Evolutionary conservation across 2,113 vertebrate species (phyloP), one percentile per base, ranked within the genome.

Genomic region (Amblyornis subalaris): DNA sequence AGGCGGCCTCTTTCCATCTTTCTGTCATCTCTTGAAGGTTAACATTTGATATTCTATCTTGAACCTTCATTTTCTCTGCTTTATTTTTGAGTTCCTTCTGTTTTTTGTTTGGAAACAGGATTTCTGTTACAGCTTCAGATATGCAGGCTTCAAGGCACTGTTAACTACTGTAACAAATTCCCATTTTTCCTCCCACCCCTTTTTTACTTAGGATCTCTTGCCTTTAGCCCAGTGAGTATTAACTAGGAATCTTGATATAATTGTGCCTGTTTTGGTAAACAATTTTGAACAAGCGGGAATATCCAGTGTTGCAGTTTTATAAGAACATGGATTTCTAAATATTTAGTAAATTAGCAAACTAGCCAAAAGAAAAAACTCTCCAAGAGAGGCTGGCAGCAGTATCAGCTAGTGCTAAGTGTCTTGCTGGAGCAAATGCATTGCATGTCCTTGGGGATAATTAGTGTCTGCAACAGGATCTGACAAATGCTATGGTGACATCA

Each of bases 311-410:
- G 42, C 42, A 44, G 24, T 81, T 92, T 73, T 76, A 78, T 35
- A 83, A 42, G 48, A 95, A 62, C 26, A 29, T 15, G 6, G 17
- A 77, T 94, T 89, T 93, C 53, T 92, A 95, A 96, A 96, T 96
- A 90, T 96, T 95, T 97, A 94, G 89, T 85, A 82, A 93, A 76
- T 73, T 67, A 90, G 9, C 29, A 88, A 85, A 91, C 66, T 60
- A 83, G 48, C 75, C 38, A 81, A 87, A 60, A 69, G 14, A 48
- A 93, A 89, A 53, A 88, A 8, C 8, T 58, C 60, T 71, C 64
- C 61, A 42, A 36, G 76, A 76, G 83, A 93, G 69, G 50, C 42
- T 93, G 90, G 82, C 85, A 90, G 36, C 31, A 62, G 36, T 76
- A 82, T 69, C 61, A 92, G 71, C 38, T 86, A 57, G 60, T n/a